Conservation (phyloP, 35 echinoderm and acorn worm species). For the Nesometra sesokonis region DNA sequence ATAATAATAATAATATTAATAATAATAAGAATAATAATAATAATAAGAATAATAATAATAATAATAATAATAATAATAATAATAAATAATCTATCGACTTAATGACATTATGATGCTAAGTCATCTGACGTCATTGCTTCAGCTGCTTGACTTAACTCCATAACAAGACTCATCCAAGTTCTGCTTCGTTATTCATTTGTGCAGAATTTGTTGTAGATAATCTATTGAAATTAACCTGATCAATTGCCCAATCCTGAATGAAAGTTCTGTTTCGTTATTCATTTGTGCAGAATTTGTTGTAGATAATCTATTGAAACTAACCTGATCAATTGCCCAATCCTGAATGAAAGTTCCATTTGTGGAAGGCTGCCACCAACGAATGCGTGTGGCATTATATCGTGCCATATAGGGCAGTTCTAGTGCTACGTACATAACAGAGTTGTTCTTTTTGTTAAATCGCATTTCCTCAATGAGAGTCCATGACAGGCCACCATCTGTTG, state of each 20-base stretch:
- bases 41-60: no score
- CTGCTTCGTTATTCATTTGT: neutral
- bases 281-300: neutral
- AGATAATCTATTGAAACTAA: neutral
- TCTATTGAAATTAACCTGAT: conserved; percentile 54
- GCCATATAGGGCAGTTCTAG: conserved; percentile 52
- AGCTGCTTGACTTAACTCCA: no score
- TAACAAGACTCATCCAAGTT: no score
- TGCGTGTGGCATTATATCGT: conserved; percentile 50
- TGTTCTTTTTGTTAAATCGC: conserved; percentile 32
- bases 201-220: neutral
- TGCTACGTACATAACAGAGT: conserved; percentile 39
- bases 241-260: conserved; percentile 83
- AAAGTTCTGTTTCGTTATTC: neutral
- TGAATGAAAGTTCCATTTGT: conserved; percentile 50
- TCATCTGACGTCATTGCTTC: no score
- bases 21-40: no score
- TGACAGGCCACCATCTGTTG: conserved; percentile 55
- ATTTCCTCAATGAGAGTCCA: conserved; percentile 64
- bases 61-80: no score
- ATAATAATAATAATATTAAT: no score
- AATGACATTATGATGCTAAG: no score
- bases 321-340: conserved; percentile 98
- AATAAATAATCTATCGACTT: no score
- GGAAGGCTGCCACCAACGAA: conserved; percentile 94